phyloP scores from a whole-genome alignment of 2,113 vertebrate species.

The Numenius arquata region DNA sequence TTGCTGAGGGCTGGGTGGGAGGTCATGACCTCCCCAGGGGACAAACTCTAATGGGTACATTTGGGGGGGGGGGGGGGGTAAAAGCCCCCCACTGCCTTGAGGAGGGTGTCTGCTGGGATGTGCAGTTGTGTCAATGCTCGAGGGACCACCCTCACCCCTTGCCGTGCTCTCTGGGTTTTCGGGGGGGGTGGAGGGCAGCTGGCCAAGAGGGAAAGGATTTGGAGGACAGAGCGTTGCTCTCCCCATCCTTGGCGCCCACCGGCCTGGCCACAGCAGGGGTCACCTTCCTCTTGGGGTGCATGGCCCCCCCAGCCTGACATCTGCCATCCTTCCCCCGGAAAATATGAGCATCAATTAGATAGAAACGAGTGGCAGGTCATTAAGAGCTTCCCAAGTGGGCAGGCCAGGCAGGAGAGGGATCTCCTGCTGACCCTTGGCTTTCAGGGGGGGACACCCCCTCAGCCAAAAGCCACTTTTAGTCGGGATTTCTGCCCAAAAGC shows the following conservation, averaged over 20 bases:
- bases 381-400: background rate
- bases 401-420: background rate
- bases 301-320: background rate
- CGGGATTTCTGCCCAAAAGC: accelerated
- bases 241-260: background rate
- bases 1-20: background rate
- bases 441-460: background rate
- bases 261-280: accelerated
- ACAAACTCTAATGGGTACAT: accelerated
- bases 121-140: accelerated
- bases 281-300: background rate
- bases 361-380: accelerated
- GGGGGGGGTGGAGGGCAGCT: background rate
- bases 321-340: background rate
- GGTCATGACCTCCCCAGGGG: too few species aligned
- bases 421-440: accelerated
- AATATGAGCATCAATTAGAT: background rate
- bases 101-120: accelerated
- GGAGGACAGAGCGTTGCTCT: accelerated
- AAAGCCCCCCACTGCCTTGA: background rate
- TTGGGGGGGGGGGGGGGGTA: accelerated
- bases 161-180: accelerated
- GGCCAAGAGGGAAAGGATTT: too few species aligned
- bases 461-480: background rate
- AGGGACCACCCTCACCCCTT: background rate